Conservation (phyloP, 2,113 vertebrate species). For the Lagenorhynchus albirostris region DNA sequence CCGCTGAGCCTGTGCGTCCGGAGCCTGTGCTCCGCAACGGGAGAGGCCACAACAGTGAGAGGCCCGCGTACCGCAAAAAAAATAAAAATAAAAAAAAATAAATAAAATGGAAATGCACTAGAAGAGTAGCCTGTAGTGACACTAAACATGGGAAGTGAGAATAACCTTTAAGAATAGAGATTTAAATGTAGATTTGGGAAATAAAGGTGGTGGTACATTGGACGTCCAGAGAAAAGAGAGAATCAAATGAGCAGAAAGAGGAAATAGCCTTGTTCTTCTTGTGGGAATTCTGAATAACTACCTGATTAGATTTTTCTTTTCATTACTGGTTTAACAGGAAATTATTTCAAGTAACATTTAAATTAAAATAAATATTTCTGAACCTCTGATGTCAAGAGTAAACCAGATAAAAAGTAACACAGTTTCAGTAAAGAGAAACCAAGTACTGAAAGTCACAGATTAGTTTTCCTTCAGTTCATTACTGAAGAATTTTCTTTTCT, state of each 20-base stretch:
- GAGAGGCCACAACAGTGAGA: too few relatives aligned
- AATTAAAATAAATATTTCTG: constrained; percentile 37
- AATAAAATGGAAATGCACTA: neutral
- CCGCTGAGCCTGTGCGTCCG: too few relatives aligned
- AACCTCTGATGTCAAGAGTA: constrained; percentile 4
- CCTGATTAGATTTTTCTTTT: neutral
- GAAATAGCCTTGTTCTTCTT: neutral
- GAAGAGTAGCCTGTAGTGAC: neutral
- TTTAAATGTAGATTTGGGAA: neutral
- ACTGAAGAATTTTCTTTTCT: constrained; percentile 22
- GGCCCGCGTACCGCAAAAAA: too few relatives aligned
- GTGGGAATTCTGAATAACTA: neutral
- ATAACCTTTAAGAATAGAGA: neutral
- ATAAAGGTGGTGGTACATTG: neutral
- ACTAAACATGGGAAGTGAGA: neutral
- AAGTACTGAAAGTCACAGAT: neutral
- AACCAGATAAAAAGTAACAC: constrained; percentile 43
- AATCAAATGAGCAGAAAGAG: neutral
- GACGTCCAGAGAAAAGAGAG: neutral
- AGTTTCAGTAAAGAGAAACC: neutral
- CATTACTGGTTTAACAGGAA: neutral
- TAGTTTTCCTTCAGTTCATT: neutral
- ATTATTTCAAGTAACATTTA: constrained; percentile 35
- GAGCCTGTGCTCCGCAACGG: too few relatives aligned
- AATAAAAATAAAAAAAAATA: too few relatives aligned